Base-by-base conservation (phyloP, 2,888 invertebrate species). In the Papilio elwesi region DNA sequence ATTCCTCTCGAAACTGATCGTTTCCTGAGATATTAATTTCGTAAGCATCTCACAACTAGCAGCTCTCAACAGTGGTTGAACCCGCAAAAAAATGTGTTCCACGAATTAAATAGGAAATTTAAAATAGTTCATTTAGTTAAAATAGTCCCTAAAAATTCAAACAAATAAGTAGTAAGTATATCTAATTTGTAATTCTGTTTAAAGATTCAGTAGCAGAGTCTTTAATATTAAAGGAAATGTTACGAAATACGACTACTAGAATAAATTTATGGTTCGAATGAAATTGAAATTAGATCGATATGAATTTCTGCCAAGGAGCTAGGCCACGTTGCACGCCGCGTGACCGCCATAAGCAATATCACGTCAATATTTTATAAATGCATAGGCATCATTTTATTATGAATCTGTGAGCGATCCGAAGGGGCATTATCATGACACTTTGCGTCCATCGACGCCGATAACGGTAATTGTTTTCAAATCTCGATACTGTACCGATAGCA, bases 311-410 rank as follows among this genome's bases (percentile, higher is more conserved):
- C 80, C 75, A 74, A 80, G 83, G 79, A 73, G 36, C 68, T 72
- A 59, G 66, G 74, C 77, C 89, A 88, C 91, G 89, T 90, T 87
- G 78, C 47, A 11, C 8, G 82, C 81, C 87, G 84, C 91, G 91
- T 91, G 91, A 87, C 69, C 71, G 68, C 63, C 78, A 76, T 77
- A 82, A 84, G 86, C 81, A 82, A 85, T 84, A 83, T 81, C 81
- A 77, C 76, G 77, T 76, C 82, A 82, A 83, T 82, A 83, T 82
- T 80, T 83, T 82, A 82, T 82, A 85, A 84, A 86, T 87, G 80
- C 82, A 86, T 82, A 83, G 82, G 79, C 79, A 85, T 87, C 79
- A 87, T 89, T 88, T 88, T 84, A 88, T 88, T 89, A 90, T 90
- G 90, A 89, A 90, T 90, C 87, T 83, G 84, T 85, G 87, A 83